Evolutionary conservation across 30 jellyfish, hydroid and myxozoan species (phyloP).

Genomic region (Phacellophora camtschatica): DNA sequence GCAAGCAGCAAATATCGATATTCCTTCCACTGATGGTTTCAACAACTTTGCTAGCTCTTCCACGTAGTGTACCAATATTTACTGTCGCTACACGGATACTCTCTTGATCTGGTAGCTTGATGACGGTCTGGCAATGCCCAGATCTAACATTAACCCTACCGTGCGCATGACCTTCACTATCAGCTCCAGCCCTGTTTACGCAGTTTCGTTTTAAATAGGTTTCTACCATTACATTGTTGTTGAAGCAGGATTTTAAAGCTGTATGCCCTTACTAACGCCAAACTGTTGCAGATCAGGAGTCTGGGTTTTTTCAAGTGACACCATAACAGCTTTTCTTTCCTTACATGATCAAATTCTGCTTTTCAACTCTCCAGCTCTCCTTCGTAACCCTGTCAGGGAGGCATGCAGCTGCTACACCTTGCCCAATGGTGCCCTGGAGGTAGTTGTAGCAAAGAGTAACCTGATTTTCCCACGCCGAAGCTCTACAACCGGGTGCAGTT

Average conservation of each 20-base stretch:
- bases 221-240: too few relatives aligned
- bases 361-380: too few relatives aligned
- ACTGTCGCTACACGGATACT: neutral
- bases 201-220: neutral
- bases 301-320: too few relatives aligned
- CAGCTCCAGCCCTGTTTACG: neutral
- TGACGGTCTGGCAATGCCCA: neutral
- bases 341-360: too few relatives aligned
- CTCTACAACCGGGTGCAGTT: too few relatives aligned
- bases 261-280: too few relatives aligned
- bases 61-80: neutral
- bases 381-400: too few relatives aligned
- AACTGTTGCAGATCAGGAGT: too few relatives aligned
- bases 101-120: neutral
- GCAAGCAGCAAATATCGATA: neutral
- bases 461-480: slow-evolving; percentile 11
- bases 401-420: slow-evolving; percentile 23
- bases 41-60: neutral
- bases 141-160: neutral
- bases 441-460: slow-evolving; percentile 8
- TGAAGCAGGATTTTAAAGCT: too few relatives aligned
- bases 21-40: neutral
- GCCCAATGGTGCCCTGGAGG: slow-evolving; percentile 28
- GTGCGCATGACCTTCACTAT: slow-evolving; percentile 11
- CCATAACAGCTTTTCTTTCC: too few relatives aligned